Evolutionary conservation across 2,888 invertebrate species (phyloP).

Genomic region (Volucella bombylans): DNA sequence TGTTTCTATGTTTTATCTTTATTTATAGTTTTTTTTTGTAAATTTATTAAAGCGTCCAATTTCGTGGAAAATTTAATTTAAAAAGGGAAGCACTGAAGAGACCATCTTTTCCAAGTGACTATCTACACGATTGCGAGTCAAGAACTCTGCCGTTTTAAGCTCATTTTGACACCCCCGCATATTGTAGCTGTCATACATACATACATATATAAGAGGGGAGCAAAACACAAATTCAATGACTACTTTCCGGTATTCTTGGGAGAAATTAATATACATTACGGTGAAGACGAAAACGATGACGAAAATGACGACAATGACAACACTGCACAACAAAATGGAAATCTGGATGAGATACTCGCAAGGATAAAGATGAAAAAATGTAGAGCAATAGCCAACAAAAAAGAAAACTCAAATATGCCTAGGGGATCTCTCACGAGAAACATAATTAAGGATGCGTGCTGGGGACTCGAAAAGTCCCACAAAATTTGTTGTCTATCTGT

Average conservation of each 20-base stretch:
- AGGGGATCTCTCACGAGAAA: constrained; percentile 44
- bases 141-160: constrained; percentile 4
- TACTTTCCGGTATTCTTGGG: constrained; percentile 36
- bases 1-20: neutral
- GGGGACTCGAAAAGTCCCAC: constrained; percentile 13
- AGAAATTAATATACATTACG: constrained; percentile 57
- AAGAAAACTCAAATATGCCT: constrained; percentile 46
- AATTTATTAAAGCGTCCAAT: constrained; percentile 44
- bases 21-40: neutral
- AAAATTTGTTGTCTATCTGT: constrained; percentile 3
- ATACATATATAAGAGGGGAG: neutral
- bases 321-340: constrained; percentile 21
- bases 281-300: neutral
- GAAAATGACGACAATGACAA: neutral
- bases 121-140: neutral
- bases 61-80: constrained; percentile 29
- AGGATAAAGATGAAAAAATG: neutral
- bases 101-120: constrained; percentile 19
- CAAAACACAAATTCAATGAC: neutral
- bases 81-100: constrained; percentile 6
- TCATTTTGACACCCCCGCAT: constrained; percentile 22
- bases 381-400: constrained; percentile 24
- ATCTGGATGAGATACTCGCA: constrained; percentile 15
- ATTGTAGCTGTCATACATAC: neutral
- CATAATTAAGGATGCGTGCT: constrained; percentile 50